Evolutionary conservation across 1,140 invertebrate genomes (phyloP).

Genomic region (Melipona quadrifasciata): DNA sequence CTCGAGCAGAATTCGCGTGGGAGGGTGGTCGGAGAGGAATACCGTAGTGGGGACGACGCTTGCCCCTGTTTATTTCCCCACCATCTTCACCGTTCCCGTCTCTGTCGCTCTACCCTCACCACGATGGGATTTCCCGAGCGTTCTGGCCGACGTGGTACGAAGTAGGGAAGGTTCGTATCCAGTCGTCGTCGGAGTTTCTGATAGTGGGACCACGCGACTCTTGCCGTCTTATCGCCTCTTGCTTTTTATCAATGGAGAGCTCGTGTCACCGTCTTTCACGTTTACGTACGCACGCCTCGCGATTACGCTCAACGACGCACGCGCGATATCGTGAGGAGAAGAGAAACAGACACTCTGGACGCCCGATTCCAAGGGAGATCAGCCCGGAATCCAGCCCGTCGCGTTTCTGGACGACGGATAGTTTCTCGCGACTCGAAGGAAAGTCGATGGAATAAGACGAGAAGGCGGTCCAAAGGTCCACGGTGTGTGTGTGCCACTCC

Average conservation of each 20-base stretch:
- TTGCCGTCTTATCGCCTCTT: constrained; percentile 49
- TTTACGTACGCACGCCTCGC: constrained; percentile 62
- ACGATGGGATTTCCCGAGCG: background rate
- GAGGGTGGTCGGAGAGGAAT: background rate
- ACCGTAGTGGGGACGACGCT: background rate
- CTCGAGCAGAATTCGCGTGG: constrained; percentile 24
- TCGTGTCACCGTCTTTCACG: constrained; percentile 58
- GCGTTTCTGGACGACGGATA: constrained; percentile 5
- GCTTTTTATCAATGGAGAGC: constrained; percentile 69
- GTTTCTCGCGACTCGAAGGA: background rate
- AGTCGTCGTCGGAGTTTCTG: constrained; percentile 69
- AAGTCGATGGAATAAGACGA: constrained; percentile 26
- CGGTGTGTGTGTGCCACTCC: constrained; percentile 9
- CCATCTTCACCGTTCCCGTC: background rate
- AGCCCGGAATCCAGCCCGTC: constrained; percentile 25
- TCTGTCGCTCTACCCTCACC: constrained; percentile 49
- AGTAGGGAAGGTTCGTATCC: constrained; percentile 53
- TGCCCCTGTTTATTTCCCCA: constrained; percentile 56
- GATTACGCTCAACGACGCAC: constrained; percentile 65
- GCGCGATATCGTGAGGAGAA: constrained; percentile 62
- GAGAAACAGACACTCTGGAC: constrained; percentile 27
- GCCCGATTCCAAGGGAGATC: constrained; percentile 16
- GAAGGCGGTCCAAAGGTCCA: background rate
- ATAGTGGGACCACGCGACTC: constrained; percentile 63
- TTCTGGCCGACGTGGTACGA: background rate